Evolutionary conservation across 2,888 invertebrate genomes (phyloP).

Genomic region (Aphelenchoides bicaudatus): DNA sequence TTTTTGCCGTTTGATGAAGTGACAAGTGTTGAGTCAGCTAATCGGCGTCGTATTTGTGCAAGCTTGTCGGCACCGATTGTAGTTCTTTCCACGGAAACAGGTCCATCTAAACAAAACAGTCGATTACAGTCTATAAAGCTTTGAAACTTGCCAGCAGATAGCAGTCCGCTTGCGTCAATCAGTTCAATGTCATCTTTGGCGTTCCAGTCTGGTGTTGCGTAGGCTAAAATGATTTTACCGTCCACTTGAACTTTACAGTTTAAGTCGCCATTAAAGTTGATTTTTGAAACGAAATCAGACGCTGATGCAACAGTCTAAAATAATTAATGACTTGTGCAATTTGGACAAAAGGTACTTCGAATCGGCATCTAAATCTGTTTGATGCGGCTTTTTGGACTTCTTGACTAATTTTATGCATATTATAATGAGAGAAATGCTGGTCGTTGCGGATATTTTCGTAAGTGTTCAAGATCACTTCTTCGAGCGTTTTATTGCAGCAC

Average conservation of each 20-base stretch:
- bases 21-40: background rate
- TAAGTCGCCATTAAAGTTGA: slow-evolving; percentile 5
- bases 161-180: slow-evolving; percentile 5
- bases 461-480: background rate
- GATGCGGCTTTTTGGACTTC: slow-evolving; percentile 5
- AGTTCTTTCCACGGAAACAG: background rate
- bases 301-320: background rate
- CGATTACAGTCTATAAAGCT: too few species aligned
- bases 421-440: background rate
- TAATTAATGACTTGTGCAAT: too few species aligned
- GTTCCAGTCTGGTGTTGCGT: slow-evolving; percentile 2
- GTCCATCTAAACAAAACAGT: too few species aligned
- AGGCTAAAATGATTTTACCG: slow-evolving; percentile 9
- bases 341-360: too few species aligned
- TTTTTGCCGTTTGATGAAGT: background rate
- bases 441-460: slow-evolving; percentile 2
- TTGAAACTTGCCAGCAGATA: too few species aligned
- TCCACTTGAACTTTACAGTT: slow-evolving; percentile 5
- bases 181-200: slow-evolving; percentile 3
- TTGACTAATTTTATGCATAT: background rate
- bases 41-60: background rate
- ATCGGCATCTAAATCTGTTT: background rate
- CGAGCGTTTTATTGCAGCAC: slow-evolving; percentile 4
- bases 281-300: slow-evolving; percentile 10
- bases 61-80: slow-evolving; percentile 7